Evolutionary conservation across 2,113 vertebrate species (phyloP).

Genomic region (Odocoileus hemionus): DNA sequence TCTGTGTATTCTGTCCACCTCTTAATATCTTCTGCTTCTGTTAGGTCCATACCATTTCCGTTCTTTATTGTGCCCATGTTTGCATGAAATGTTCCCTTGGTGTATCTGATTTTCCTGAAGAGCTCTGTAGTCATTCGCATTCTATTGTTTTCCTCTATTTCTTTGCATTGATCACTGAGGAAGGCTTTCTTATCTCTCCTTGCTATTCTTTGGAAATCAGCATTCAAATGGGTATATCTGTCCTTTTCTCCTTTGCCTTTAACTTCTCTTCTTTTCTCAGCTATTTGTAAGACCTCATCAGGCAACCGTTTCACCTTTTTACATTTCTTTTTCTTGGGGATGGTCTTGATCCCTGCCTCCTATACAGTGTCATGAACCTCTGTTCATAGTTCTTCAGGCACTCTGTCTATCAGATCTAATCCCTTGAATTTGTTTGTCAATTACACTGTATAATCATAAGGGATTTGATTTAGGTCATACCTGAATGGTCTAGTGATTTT

Average conservation of each 20-base stretch:
- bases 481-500: neutral
- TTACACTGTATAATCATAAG: neutral
- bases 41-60: neutral
- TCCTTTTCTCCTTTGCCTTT: neutral
- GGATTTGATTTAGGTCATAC: neutral
- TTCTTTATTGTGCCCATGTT: neutral
- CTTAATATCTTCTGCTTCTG: neutral
- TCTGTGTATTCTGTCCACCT: neutral
- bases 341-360: neutral
- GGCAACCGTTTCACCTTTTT: neutral
- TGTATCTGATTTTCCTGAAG: neutral
- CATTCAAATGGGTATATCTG: neutral
- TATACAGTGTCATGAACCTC: neutral
- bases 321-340: neutral
- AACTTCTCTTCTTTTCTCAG: neutral
- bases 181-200: neutral
- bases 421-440: neutral
- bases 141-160: neutral
- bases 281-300: neutral
- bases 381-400: neutral
- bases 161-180: neutral
- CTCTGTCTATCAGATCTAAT: neutral
- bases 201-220: neutral
- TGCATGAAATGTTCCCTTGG: neutral
- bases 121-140: neutral